Conservation (phyloP, 92 coral and sea anemone genomes). For the Heliopora coerulea region DNA sequence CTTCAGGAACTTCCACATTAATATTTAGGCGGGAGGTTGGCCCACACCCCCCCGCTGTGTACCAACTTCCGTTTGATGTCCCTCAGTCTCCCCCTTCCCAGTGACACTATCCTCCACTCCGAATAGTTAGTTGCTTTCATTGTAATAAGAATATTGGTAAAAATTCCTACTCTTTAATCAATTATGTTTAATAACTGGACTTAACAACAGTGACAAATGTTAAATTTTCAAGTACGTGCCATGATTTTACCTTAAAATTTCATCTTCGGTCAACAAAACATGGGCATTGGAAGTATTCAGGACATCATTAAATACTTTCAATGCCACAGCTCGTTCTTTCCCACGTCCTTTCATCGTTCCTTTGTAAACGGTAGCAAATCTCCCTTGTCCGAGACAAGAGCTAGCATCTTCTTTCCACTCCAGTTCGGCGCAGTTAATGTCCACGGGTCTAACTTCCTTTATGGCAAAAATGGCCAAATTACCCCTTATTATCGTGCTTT, state of each 20-base stretch:
- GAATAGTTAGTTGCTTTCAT: no score
- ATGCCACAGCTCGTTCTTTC: slow-evolving; percentile 18
- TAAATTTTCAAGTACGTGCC: neutral
- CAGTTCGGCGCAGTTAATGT: slow-evolving; percentile 23
- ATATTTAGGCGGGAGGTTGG: no score
- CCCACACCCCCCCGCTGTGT: no score
- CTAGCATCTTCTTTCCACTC: slow-evolving; percentile 42
- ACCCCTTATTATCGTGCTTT: neutral
- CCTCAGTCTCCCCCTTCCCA: no score
- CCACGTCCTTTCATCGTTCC: slow-evolving; percentile 37
- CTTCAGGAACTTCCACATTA: no score
- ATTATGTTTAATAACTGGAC: no score
- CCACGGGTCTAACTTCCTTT: slow-evolving; percentile 16
- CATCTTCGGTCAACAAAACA: slow-evolving; percentile 24
- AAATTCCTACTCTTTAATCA: no score
- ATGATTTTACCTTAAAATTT: slow-evolving; percentile 37
- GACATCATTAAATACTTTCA: slow-evolving; percentile 33
- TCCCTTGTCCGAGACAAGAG: slow-evolving; percentile 45
- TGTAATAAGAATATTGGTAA: no score
- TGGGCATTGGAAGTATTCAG: slow-evolving; percentile 30
- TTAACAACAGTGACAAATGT: no score
- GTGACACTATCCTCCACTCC: no score
- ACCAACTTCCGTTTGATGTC: no score
- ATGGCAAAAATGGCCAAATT: slow-evolving; percentile 31
- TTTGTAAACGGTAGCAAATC: slow-evolving; percentile 49